These are phyloP conservation scores for Caenorhabditis sulstoni DNA, from an alignment of 2,888 invertebrate genomes.

Conservation along the genomic window DNA sequence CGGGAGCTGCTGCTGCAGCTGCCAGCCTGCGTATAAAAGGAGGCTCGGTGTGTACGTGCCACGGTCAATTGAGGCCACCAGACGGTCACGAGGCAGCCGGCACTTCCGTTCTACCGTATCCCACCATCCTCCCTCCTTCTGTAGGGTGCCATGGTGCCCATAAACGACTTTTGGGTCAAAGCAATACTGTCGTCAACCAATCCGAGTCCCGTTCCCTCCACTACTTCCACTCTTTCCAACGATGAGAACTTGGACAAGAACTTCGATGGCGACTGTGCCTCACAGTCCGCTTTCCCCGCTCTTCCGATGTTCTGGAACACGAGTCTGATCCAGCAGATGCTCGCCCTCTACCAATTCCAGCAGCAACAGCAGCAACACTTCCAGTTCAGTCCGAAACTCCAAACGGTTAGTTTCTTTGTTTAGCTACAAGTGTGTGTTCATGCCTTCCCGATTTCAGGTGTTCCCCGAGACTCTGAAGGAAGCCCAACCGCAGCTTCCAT, in stretches of 20 bases:
- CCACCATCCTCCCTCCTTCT: constrained; percentile 4
- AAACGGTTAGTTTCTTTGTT: constrained; percentile 18
- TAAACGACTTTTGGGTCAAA: constrained; percentile 64
- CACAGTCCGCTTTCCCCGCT: constrained; percentile 5
- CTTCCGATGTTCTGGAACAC: constrained; percentile 59
- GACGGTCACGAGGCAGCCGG: constrained; percentile 24
- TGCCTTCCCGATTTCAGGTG: constrained; percentile 12
- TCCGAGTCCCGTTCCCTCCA: constrained; percentile 58
- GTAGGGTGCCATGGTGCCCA: constrained; percentile 50
- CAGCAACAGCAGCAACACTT: constrained; percentile 29
- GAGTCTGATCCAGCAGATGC: constrained; percentile 43
- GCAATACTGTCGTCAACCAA: constrained; percentile 53
- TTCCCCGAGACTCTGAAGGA: constrained; percentile 27
- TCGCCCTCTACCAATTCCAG: constrained; percentile 54
- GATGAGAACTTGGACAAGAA: constrained; percentile 50
- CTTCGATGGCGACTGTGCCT: constrained; percentile 21
- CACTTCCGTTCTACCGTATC: constrained; percentile 22
- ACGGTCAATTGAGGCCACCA: constrained; percentile 53
- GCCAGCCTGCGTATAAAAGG: constrained; percentile 55
- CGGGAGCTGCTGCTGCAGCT: constrained; percentile 54
- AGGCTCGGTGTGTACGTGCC: constrained; percentile 48
- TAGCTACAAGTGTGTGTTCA: not conserved
- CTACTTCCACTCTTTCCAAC: constrained; percentile 43
- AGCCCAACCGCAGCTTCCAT: not conserved
- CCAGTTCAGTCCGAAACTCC: constrained; percentile 32